Evolutionary conservation across 2,797 vertebrate genomes (phyloP).

Genomic region (Peromyscus nudipes): DNA sequence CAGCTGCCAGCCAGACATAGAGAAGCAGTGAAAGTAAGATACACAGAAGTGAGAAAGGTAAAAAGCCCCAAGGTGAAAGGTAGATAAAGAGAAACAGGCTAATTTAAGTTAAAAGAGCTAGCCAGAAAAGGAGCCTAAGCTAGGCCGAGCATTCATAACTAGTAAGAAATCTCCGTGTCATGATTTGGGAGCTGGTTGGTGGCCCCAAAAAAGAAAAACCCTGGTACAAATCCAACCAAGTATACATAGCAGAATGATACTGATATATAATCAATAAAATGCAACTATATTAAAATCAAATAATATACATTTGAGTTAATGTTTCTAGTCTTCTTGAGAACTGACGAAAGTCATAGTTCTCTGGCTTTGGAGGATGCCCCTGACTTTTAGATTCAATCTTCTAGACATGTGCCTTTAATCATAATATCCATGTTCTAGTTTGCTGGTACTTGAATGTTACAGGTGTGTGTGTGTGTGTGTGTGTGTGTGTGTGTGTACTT

Average conservation of each 20-base stretch:
- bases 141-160: neutral
- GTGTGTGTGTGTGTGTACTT: neutral
- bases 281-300: neutral
- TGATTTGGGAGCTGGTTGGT: neutral
- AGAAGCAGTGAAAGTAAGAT: neutral
- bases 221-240: neutral
- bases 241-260: neutral
- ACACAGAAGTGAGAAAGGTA: neutral
- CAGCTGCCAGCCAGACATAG: neutral
- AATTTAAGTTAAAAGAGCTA: neutral
- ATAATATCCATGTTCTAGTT: neutral
- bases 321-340: neutral
- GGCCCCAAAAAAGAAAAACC: neutral
- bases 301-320: neutral
- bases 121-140: neutral
- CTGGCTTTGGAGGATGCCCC: neutral
- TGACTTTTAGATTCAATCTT: neutral
- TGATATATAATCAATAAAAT: conserved; percentile 28
- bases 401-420: neutral
- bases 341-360: neutral
- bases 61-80: neutral
- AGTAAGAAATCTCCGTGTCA: neutral
- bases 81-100: neutral
- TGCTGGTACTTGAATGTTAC: neutral
- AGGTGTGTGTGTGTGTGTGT: neutral